These are phyloP conservation scores for Cosmopolites sordidus DNA, from an alignment of 2,888 invertebrate genomes.

Conservation along the genomic window DNA sequence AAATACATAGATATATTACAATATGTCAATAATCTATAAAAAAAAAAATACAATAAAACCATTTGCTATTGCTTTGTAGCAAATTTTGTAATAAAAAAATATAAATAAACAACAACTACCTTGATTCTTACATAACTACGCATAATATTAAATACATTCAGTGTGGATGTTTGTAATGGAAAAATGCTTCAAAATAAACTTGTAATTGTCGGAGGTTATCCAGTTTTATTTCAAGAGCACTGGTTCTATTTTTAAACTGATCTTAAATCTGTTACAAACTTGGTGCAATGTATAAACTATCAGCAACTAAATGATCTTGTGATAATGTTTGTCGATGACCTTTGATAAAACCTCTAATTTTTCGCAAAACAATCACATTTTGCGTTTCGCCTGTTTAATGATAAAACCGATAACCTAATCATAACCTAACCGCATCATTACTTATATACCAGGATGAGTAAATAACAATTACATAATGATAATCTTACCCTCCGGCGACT, in stretches of 20 bases:
- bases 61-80: too few relatives aligned
- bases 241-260: neutral
- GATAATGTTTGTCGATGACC: neutral
- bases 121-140: too few relatives aligned
- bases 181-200: neutral
- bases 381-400: neutral
- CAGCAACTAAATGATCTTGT: neutral
- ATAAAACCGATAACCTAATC: constrained; percentile 1
- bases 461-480: neutral
- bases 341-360: neutral
- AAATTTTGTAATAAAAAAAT: too few relatives aligned
- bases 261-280: neutral
- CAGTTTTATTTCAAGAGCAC: neutral
- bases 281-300: neutral
- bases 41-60: too few relatives aligned
- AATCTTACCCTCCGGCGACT: constrained; percentile 89
- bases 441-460: neutral
- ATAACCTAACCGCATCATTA: neutral
- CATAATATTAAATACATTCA: too few relatives aligned
- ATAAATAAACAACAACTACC: too few relatives aligned
- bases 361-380: neutral
- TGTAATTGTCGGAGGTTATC: neutral
- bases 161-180: neutral
- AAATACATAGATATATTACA: too few relatives aligned
- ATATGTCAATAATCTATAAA: too few relatives aligned